Evolutionary conservation across 2,888 invertebrate genomes (phyloP).

Genomic region (Agrenia bidenticulata): DNA sequence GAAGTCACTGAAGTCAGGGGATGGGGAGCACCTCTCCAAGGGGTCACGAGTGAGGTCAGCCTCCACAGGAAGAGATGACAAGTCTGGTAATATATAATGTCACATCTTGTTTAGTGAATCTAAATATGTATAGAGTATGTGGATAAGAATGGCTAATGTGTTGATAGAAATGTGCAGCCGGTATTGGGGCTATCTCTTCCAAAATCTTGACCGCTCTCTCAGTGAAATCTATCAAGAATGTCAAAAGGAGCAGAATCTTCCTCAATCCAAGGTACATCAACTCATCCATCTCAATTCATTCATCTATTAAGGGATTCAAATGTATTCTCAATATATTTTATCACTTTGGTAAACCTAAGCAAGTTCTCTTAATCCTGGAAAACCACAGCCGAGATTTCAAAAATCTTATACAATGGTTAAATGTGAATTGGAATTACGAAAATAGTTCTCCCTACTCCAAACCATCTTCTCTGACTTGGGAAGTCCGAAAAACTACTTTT

Average conservation of each 20-base stretch:
- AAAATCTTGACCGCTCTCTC: conserved; percentile 87
- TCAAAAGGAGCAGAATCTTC: conserved; percentile 87
- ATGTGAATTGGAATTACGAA: conserved; percentile 90
- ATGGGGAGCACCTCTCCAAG: too few relatives aligned
- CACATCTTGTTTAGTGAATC: conserved; percentile 54
- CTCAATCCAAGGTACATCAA: conserved; percentile 70
- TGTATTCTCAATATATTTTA: too few relatives aligned
- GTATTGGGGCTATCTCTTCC: conserved; percentile 94
- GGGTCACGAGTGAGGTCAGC: conserved; percentile 75
- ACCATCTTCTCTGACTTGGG: conserved; percentile 91
- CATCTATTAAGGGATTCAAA: too few relatives aligned
- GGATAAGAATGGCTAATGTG: not conserved
- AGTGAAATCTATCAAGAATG: conserved; percentile 96
- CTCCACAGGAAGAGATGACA: conserved; percentile 82
- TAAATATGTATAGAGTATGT: too few relatives aligned
- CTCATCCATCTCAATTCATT: not conserved
- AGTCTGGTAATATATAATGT: conserved; percentile 65
- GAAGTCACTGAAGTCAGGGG: too few relatives aligned
- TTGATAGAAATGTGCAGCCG: conserved; percentile 75
- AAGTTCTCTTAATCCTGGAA: conserved; percentile 90
- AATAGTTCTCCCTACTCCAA: conserved; percentile 79
- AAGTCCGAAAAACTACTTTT: conserved; percentile 85
- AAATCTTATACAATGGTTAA: conserved; percentile 89
- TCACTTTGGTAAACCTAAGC: too few relatives aligned
- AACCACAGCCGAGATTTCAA: conserved; percentile 93